A percentile compares a stretch with the other conserved stretches of the same genome.
phyloP scores from a whole-genome alignment of 2,113 vertebrate species.

The Chascanopsetta lugubris region DNA sequence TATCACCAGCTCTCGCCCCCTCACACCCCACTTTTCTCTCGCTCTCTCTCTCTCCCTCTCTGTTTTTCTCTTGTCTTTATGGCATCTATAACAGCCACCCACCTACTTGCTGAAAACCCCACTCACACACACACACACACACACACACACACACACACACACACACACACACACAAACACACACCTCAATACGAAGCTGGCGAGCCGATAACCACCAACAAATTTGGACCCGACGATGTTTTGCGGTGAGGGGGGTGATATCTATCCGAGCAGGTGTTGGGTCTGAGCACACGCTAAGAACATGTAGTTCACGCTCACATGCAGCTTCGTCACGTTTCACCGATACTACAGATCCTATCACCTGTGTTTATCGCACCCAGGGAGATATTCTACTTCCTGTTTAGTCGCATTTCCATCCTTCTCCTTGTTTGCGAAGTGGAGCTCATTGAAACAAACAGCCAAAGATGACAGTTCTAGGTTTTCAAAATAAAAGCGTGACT shows the following conservation, averaged over 20 bases:
- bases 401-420: constrained; percentile 1
- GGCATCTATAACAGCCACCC: constrained; percentile 66
- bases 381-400: background rate
- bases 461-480: too few relatives aligned
- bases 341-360: background rate
- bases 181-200: constrained; percentile 46
- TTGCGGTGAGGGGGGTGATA: constrained; percentile 21
- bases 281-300: background rate
- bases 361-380: background rate
- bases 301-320: background rate
- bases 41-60: constrained; percentile 15
- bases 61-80: constrained; percentile 66
- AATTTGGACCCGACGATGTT: constrained; percentile 26
- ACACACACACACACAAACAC: constrained; percentile 1
- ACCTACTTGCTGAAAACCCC: constrained; percentile 43
- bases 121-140: background rate
- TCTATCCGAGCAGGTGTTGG: constrained; percentile 29
- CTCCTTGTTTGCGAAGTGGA: background rate
- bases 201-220: constrained; percentile 46
- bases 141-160: constrained; percentile 5
- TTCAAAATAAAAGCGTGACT: too few relatives aligned
- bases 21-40: constrained; percentile 8
- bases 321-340: background rate
- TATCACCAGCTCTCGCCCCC: constrained; percentile 72
- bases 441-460: background rate